Conservation (phyloP, 53 echinoderm and acorn worm species). For the Paracentrotus lividus region DNA sequence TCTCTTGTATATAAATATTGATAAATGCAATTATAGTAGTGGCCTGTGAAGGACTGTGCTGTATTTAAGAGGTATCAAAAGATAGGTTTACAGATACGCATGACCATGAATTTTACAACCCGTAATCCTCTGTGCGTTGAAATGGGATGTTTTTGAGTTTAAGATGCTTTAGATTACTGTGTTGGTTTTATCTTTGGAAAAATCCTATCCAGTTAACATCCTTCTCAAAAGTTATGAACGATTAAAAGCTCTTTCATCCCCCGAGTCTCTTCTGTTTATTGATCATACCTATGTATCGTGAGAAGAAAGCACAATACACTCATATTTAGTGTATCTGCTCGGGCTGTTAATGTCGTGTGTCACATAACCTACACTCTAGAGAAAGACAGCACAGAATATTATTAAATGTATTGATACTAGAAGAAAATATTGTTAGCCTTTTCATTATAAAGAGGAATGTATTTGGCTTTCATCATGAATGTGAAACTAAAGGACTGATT, state of each 20-base stretch:
- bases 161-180: not conserved
- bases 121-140: too few relatives aligned
- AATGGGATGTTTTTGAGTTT: not conserved
- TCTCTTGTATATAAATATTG: slow-evolving; percentile 51
- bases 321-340: not conserved
- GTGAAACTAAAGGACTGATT: not conserved
- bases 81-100: not conserved
- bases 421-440: not conserved
- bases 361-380: not conserved
- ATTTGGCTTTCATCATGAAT: not conserved
- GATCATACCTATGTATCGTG: too few relatives aligned
- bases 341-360: not conserved
- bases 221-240: not conserved
- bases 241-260: too few relatives aligned
- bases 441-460: not conserved
- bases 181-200: too few relatives aligned
- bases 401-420: slow-evolving; percentile 17
- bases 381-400: not conserved
- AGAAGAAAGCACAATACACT: not conserved
- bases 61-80: not conserved
- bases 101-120: not conserved
- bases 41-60: not conserved
- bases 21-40: slow-evolving; percentile 12
- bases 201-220: too few relatives aligned
- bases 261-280: too few relatives aligned